phyloP scores from a whole-genome alignment of 1,140 invertebrate species.

The Sarcophaga peregrina region DNA sequence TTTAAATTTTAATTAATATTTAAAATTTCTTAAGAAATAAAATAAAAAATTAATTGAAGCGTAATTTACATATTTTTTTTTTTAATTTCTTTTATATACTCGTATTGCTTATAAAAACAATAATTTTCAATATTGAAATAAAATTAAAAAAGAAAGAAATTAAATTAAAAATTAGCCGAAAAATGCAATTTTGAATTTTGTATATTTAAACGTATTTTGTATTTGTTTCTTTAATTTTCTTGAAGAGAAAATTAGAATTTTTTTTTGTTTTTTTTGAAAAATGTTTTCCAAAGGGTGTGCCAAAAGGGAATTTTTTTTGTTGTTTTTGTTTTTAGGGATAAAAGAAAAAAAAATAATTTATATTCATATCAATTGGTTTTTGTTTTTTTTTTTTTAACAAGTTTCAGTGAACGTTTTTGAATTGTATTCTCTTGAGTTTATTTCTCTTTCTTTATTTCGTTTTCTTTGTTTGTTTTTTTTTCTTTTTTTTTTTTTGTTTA shows the following conservation, averaged over 20 bases:
- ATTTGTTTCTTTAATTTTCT: background rate
- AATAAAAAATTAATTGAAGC: background rate
- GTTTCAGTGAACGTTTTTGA: constrained; percentile 63
- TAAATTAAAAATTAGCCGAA: constrained; percentile 49
- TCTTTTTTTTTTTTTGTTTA: constrained; percentile 30
- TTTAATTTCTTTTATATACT: constrained; percentile 47
- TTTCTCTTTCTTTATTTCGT: constrained; percentile 24
- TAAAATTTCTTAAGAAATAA: too few relatives aligned
- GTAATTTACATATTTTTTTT: constrained; percentile 26
- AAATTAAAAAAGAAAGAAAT: constrained; percentile 34
- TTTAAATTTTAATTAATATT: too few relatives aligned
- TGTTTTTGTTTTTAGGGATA: constrained; percentile 46
- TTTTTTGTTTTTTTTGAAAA: constrained; percentile 51
- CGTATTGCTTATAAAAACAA: constrained; percentile 55
- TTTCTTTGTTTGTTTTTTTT: constrained; percentile 31
- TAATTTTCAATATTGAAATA: constrained; percentile 43
- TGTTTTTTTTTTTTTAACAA: constrained; percentile 39
- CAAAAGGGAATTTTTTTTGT: constrained; percentile 60
- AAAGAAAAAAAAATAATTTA: too few relatives aligned
- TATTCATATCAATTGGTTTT: too few relatives aligned
- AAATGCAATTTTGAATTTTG: constrained; percentile 63
- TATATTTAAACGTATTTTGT: constrained; percentile 44
- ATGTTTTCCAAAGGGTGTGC: constrained; percentile 66
- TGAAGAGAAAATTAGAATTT: constrained; percentile 32
- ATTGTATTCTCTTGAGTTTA: constrained; percentile 53